These are phyloP conservation scores for Rachycentron canadum DNA, from an alignment of 2,797 vertebrate species.

Conservation along the genomic window DNA sequence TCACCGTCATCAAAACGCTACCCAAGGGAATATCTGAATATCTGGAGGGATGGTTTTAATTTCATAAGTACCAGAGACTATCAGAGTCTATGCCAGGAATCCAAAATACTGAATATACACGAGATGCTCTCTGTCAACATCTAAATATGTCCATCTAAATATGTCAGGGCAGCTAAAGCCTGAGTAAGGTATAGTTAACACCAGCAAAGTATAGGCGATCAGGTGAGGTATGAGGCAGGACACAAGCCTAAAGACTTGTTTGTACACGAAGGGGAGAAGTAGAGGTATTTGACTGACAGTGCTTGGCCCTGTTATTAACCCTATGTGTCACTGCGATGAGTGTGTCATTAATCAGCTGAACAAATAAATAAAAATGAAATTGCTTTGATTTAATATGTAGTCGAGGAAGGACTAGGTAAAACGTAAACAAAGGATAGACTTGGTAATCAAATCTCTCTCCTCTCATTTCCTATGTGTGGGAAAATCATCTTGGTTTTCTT, in stretches of 20 bases:
- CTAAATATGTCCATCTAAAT: neutral
- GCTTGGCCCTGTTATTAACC: neutral
- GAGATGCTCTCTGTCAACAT: conserved; percentile 9
- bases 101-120: conserved; percentile 10
- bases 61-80: conserved; percentile 26
- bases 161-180: neutral
- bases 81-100: conserved; percentile 33
- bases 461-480: conserved; percentile 27
- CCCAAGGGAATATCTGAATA: conserved; percentile 40
- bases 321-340: neutral
- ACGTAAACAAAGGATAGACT: conserved; percentile 43
- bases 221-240: neutral
- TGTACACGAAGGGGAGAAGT: neutral
- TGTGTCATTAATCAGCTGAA: conserved; percentile 24
- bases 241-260: neutral
- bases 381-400: conserved; percentile 25
- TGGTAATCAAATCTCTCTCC: conserved; percentile 36
- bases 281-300: neutral
- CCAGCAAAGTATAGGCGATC: neutral
- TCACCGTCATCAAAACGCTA: conserved; percentile 20
- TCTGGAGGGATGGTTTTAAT: conserved; percentile 42
- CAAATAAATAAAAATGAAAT: conserved; percentile 33
- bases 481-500: conserved; percentile 41
- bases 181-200: neutral
- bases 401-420: neutral